These are phyloP conservation scores for Phocides pigmalion DNA, from an alignment of 1,140 invertebrate species.

Conservation along the genomic window DNA sequence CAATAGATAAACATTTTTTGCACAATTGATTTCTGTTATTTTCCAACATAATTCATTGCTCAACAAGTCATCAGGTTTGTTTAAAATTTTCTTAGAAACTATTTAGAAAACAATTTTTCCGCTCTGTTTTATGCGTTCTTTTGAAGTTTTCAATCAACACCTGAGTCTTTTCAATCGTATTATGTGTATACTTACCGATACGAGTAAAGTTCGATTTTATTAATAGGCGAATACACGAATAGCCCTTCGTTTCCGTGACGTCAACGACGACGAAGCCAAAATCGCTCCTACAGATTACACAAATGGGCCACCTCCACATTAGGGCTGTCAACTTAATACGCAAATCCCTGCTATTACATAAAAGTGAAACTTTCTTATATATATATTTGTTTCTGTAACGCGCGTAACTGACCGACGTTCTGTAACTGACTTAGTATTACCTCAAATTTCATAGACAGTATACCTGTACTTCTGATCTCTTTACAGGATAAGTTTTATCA, in stretches of 20 bases:
- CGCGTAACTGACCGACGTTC: too few species aligned
- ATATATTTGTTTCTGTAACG: too few species aligned
- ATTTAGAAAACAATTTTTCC: background rate
- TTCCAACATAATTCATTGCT: too few species aligned
- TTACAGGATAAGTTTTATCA: too few species aligned
- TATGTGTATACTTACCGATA: background rate
- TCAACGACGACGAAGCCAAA: slow-evolving; percentile 62
- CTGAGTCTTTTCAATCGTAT: background rate
- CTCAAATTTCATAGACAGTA: too few species aligned
- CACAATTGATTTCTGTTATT: too few species aligned
- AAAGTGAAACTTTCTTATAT: too few species aligned
- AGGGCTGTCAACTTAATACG: background rate
- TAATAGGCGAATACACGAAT: slow-evolving; percentile 71
- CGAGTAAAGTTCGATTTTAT: slow-evolving; percentile 61
- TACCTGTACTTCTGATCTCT: too few species aligned
- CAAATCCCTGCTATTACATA: too few species aligned
- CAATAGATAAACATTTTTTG: too few species aligned
- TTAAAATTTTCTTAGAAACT: background rate
- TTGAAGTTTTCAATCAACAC: slow-evolving; percentile 5
- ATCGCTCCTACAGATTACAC: slow-evolving; percentile 50
- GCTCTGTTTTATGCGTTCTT: background rate
- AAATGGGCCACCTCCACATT: slow-evolving; percentile 53
- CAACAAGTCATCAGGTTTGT: too few species aligned
- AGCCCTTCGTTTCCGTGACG: slow-evolving; percentile 69
- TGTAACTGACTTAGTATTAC: too few species aligned